These are phyloP conservation scores for Drosophila obscura DNA, from an alignment of 1,140 invertebrate species.

Conservation along the genomic window DNA sequence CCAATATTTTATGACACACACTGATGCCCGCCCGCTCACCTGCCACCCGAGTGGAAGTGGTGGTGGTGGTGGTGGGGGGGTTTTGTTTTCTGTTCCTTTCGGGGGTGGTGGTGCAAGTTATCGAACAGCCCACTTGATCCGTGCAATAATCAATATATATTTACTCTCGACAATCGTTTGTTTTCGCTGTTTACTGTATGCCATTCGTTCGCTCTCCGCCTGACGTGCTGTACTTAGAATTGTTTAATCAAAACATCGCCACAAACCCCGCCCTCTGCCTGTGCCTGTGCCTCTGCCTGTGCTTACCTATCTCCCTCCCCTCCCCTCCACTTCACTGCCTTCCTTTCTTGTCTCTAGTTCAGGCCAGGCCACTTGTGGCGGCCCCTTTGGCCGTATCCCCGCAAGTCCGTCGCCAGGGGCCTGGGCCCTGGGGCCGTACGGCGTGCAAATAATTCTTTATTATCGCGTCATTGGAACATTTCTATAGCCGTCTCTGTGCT, in stretches of 20 bases:
- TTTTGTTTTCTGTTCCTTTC: too few species aligned
- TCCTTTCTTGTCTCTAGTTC: too few species aligned
- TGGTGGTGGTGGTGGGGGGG: too few species aligned
- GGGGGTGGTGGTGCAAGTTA: conserved; percentile 47
- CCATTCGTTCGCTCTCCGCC: neutral
- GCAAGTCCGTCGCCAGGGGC: conserved; percentile 7
- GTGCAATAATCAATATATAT: conserved; percentile 48
- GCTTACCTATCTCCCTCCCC: neutral
- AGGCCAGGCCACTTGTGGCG: too few species aligned
- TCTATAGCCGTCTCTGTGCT: conserved; percentile 25
- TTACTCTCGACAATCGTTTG: conserved; percentile 41
- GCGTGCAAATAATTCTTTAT: conserved; percentile 66
- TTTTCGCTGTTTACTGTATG: conserved; percentile 30
- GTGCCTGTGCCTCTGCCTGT: too few species aligned
- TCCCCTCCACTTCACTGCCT: too few species aligned
- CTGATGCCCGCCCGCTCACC: neutral
- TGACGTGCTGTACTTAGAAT: conserved; percentile 50
- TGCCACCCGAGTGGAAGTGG: neutral
- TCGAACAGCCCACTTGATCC: conserved; percentile 65
- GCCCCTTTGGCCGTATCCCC: too few species aligned
- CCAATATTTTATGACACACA: conserved; percentile 36
- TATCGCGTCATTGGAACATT: conserved; percentile 61
- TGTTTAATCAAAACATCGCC: conserved; percentile 64
- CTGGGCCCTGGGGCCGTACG: conserved; percentile 25
- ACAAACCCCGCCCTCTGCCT: too few species aligned